Evolutionary conservation across 2,888 invertebrate species (phyloP), one percentile per base, ranked within the genome.

Genomic region (Macaria liturata): DNA sequence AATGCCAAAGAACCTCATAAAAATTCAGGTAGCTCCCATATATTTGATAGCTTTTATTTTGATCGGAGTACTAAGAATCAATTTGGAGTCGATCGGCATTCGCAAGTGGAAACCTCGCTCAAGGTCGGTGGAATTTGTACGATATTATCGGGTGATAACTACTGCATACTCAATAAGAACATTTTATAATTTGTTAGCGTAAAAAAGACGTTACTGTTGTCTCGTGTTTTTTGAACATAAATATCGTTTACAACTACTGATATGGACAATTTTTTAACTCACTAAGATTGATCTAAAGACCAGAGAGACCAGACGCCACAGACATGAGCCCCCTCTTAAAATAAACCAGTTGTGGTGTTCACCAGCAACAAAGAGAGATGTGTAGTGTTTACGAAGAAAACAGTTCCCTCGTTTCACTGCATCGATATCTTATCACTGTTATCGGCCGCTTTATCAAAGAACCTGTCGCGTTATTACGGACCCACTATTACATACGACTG

Each of bases 21-120:
- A 20, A 3, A 34, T 6, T 9, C n/a, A 46, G 46, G 8, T 4
- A 32, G 30, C n/a, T 31, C 9, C n/a, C 5, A 20, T 30, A 31
- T 9, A 32, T 34, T 50, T n/a, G n/a, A n/a, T n/a, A 42, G 49
- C 55, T 40, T 55, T 49, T 50, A 42, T 6, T 55, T 37, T 37
- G 20, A 9, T 51, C 34, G 34, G 44, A 32, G 31, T 48, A 44
- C 56, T 54, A 50, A 68, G 67, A 62, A 68, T 63, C 62, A 57
- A 58, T 60, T 65, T 68, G 64, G 65, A 61, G 60, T 43, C 43
- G 69, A 69, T 74, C 64, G 74, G 74, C 70, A 75, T 78, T 75
- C 73, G 75, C 70, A 67, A 71, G 62, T 64, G 71, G 75, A 80
- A 78, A 78, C 73, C 69, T 4, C 69, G 68, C 67, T 64, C 74